Evolutionary conservation across 2,888 invertebrate genomes (phyloP).

Genomic region (Cylindroiulus punctatus): DNA sequence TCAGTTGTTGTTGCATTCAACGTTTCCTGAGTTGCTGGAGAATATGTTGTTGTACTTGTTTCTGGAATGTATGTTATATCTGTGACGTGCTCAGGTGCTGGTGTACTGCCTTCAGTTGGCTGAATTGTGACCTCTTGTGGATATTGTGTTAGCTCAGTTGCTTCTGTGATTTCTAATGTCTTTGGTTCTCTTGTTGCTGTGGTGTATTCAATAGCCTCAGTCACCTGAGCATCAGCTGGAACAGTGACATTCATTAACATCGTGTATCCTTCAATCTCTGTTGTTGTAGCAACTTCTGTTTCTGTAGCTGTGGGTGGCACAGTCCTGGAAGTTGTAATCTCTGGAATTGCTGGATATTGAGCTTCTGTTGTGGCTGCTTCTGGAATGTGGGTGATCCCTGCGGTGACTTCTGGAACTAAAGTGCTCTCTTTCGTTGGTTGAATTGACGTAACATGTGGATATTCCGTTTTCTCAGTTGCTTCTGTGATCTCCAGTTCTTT

Average conservation of each 20-base stretch:
- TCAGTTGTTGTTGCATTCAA: neutral
- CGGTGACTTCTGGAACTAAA: neutral
- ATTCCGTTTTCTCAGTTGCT: neutral
- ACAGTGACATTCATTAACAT: conserved; percentile 43
- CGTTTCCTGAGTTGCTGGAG: neutral
- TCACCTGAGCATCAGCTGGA: conserved; percentile 50
- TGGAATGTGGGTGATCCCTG: neutral
- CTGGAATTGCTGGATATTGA: neutral
- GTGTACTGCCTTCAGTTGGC: conserved; percentile 22
- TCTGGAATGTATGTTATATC: neutral
- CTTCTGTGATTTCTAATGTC: conserved; percentile 44
- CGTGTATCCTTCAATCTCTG: conserved; percentile 51
- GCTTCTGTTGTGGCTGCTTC: neutral
- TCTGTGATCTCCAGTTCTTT: conserved; percentile 32
- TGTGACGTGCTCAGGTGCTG: neutral
- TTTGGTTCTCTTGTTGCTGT: neutral
- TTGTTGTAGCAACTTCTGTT: neutral
- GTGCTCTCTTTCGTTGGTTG: neutral
- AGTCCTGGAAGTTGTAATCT: neutral
- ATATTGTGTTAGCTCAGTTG: conserved; percentile 3
- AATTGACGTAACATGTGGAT: neutral
- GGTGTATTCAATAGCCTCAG: neutral
- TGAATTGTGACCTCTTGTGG: neutral
- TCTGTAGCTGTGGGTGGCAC: neutral
- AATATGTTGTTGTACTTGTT: neutral